Percentiles rank a stretch among this genome's conserved stretches.
Evolutionary conservation across 2,797 vertebrate species (phyloP).

Genomic region (Graptemys geographica): DNA sequence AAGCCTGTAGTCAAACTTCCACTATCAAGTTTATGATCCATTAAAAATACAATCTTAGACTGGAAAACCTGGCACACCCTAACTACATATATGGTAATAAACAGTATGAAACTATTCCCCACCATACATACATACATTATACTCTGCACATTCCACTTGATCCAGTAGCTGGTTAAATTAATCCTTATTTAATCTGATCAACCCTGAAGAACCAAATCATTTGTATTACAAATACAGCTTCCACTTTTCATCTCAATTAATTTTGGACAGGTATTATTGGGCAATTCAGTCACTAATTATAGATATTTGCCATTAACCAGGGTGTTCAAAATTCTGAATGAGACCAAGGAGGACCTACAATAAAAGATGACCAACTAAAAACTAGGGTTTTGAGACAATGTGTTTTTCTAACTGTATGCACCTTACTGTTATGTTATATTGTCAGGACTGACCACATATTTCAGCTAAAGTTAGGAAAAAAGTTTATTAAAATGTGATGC

Average conservation of each 20-base stretch:
- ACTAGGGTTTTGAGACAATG: background rate
- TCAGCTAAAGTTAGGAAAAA: background rate
- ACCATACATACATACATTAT: background rate
- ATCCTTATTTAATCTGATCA: background rate
- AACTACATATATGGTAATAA: background rate
- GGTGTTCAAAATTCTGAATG: background rate
- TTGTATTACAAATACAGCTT: background rate
- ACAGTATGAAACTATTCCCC: background rate
- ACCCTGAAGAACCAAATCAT: background rate
- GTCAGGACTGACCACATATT: background rate
- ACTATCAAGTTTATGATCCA: background rate
- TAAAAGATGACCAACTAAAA: background rate
- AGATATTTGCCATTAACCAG: background rate
- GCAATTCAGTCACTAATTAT: background rate
- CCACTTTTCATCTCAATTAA: background rate
- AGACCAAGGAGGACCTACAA: background rate
- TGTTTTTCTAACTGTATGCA: background rate
- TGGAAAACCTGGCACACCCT: background rate
- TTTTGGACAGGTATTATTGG: background rate
- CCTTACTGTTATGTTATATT: background rate
- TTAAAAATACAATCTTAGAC: background rate
- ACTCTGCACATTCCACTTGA: background rate
- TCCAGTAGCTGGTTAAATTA: background rate
- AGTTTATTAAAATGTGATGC: background rate
- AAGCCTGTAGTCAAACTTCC: background rate